These are phyloP conservation scores for Syrista parreyssii DNA, from an alignment of 2,888 invertebrate genomes.

Conservation along the genomic window DNA sequence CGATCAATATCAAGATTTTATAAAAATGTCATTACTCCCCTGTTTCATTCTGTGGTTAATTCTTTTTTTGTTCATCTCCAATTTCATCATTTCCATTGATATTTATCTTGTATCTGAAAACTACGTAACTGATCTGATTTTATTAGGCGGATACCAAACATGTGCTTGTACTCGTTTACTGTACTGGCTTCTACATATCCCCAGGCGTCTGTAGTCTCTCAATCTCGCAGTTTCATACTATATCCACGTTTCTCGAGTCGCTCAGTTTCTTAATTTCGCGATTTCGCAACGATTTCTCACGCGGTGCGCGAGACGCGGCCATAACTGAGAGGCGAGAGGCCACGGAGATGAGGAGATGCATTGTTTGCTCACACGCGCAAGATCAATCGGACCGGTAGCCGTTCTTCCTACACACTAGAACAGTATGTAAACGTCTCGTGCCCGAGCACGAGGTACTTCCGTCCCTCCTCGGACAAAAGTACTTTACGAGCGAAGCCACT, in stretches of 20 bases:
- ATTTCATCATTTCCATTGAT: neutral
- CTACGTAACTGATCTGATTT: neutral
- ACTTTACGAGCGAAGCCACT: neutral
- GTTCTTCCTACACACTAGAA: neutral
- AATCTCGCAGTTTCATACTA: neutral
- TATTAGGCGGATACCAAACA: neutral
- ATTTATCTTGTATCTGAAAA: too few relatives aligned
- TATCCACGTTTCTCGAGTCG: neutral
- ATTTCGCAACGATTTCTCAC: conserved; percentile 8
- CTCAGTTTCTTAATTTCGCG: neutral
- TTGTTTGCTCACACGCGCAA: conserved; percentile 10
- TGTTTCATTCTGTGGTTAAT: neutral
- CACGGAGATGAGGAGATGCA: conserved; percentile 8
- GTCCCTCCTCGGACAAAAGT: neutral
- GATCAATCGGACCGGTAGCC: conserved; percentile 7
- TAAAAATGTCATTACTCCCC: neutral
- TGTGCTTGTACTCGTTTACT: neutral
- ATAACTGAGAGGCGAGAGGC: conserved; percentile 1
- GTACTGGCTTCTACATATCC: neutral
- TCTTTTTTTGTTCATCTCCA: neutral
- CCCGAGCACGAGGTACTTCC: neutral
- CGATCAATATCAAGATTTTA: too few relatives aligned
- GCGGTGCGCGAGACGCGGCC: neutral
- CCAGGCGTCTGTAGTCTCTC: neutral
- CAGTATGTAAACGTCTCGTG: neutral